Evolutionary conservation across 37 sponge, comb jelly and placozoan genomes (phyloP).

Genomic region (Cliona cf. orientalis): DNA sequence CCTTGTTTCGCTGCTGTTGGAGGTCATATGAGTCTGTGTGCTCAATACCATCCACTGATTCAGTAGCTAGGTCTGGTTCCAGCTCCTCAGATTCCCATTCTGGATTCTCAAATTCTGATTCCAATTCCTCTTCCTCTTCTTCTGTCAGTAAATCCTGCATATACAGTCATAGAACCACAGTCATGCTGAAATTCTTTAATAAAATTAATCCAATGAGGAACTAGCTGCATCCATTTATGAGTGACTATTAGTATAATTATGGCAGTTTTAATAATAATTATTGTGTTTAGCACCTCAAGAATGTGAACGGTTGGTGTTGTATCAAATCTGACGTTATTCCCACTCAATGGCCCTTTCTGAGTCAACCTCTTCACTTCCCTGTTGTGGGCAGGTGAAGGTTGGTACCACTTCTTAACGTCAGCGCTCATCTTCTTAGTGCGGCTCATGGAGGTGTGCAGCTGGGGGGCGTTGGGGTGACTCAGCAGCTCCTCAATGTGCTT

Average conservation of each 20-base stretch:
- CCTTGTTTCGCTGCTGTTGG: not conserved
- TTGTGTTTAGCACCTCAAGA: constrained; percentile 2
- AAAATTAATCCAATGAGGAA: not conserved
- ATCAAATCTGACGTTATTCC: constrained; percentile 1
- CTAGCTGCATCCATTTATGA: not conserved
- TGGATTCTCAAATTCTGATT: too few relatives aligned
- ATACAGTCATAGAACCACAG: too few relatives aligned
- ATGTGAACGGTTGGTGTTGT: constrained; percentile 1
- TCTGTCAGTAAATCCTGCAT: too few relatives aligned
- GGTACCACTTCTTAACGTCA: not conserved
- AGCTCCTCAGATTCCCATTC: too few relatives aligned
- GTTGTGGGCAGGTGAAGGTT: not conserved
- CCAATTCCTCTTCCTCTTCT: too few relatives aligned
- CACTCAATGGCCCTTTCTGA: too few relatives aligned
- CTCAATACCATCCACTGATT: not conserved
- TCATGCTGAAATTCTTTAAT: too few relatives aligned
- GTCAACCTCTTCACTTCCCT: not conserved
- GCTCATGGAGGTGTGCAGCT: not conserved
- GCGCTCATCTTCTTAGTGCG: not conserved
- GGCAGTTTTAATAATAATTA: too few relatives aligned
- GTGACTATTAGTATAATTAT: too few relatives aligned
- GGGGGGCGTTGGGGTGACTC: not conserved
- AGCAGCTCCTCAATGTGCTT: constrained; percentile 20
- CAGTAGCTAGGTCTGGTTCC: not conserved
- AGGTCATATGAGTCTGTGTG: constrained; percentile 1